Conservation (phyloP, 1,140 invertebrate genomes). For the Andrena cerasifolii region DNA sequence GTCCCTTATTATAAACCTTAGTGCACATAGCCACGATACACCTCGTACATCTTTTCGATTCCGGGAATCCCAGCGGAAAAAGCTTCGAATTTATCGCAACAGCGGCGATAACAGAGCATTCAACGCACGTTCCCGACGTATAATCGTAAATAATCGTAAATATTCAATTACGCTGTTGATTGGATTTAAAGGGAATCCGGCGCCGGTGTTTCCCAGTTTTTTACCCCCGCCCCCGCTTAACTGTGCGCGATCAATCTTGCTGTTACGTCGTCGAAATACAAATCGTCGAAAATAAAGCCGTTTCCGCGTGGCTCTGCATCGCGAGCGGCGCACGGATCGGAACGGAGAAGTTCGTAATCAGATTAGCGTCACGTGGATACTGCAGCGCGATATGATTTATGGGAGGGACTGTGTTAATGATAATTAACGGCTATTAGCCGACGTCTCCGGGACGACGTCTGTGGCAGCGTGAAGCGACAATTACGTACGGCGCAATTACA, state of each 20-base stretch:
- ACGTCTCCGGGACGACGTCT: not conserved
- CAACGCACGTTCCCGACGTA: too few species aligned
- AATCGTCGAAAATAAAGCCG: not conserved
- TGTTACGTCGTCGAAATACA: not conserved
- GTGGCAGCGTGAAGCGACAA: not conserved
- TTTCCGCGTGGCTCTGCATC: not conserved
- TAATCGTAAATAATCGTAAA: not conserved
- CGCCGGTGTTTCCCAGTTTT: not conserved
- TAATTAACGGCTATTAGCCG: slow-evolving; percentile 24
- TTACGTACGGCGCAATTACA: not conserved
- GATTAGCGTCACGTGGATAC: not conserved
- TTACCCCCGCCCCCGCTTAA: too few species aligned
- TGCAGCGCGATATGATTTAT: not conserved
- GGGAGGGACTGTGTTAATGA: not conserved
- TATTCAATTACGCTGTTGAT: not conserved
- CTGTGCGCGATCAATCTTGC: not conserved
- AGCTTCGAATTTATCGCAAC: too few species aligned
- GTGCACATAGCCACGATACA: too few species aligned
- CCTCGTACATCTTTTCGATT: too few species aligned
- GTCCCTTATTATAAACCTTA: too few species aligned
- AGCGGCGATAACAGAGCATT: too few species aligned
- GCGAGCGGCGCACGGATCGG: not conserved
- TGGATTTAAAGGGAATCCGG: not conserved
- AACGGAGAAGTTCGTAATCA: not conserved
- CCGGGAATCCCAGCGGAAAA: too few species aligned